Base-by-base conservation (phyloP, 2,797 vertebrate species). In the Nasua narica region DNA sequence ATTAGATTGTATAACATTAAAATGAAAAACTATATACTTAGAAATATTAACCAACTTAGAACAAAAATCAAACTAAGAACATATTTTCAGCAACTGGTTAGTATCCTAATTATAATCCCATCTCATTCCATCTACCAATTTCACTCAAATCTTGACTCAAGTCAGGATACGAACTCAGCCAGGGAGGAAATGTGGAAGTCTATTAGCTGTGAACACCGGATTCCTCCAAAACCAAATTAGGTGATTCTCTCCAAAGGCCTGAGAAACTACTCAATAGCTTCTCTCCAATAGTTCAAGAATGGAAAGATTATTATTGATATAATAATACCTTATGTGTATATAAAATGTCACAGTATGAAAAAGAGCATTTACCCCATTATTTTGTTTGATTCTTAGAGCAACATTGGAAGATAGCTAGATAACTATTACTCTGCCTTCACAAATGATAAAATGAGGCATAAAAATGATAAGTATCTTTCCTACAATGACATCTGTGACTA, bases 21-120 rank as follows among this genome's bases (percentile, higher is more conserved):
- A 94, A 50, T 72, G 18, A 90, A 94, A 93, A 91, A 62, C 37
- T 60, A 12, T 15, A n/a, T 69, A 69, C n/a, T 54, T 70, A 74
- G 43, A 79, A 93, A 94, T 35, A 96, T 62, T 93, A 82, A 83
- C 58, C 16, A 87, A 90, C 27, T 92, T 92, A 70, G 15, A 95
- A 85, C 35, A 19, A 94, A 95, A 84, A 67, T 46, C 16, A 69
- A 92, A 74, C 23, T 29, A 62, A 23, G 54, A 72, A 58, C 72
- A 74, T 50, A 74, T 78, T 95, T 94, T 85, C 60, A 84, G 69
- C 29, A 86, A 60, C 76, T 76, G 15, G 50, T 94, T 83, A 91
- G 70, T 67, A 91, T 83, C 29, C 19, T 88, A 78, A 97, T 86
- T 86, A 85, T 43, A 89, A 52, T 86, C 14, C 43, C 16, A 76